Conservation (phyloP, 2,113 vertebrate species). For the Acanthochromis polyacanthus region DNA sequence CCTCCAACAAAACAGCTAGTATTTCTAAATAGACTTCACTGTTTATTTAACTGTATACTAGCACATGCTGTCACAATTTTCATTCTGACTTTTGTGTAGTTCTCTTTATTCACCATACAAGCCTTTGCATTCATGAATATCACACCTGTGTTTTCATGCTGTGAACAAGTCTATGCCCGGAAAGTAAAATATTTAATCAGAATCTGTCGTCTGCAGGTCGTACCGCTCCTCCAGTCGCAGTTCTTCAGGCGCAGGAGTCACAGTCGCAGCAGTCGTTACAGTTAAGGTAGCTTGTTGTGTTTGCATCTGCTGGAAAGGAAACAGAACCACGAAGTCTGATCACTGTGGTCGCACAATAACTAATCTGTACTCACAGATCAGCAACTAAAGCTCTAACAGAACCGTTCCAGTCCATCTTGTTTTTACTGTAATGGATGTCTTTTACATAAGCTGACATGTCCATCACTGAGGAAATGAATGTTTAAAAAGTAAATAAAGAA, state of each 20-base stretch:
- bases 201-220: constrained; percentile 80
- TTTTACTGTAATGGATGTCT: not conserved
- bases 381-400: constrained; percentile 16
- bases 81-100: no score
- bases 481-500: constrained; percentile 27
- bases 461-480: constrained; percentile 7
- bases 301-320: not conserved
- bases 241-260: constrained; percentile 89
- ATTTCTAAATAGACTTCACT: no score
- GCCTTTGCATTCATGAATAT: no score
- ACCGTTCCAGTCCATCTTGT: not conserved
- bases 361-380: not conserved
- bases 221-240: constrained; percentile 93
- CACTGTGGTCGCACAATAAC: not conserved
- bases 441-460: not conserved
- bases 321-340: constrained; percentile 46
- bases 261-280: constrained; percentile 94
- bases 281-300: constrained; percentile 77
- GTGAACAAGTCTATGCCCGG: no score
- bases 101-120: no score
- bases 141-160: no score
- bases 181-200: not conserved
- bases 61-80: no score
- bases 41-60: no score
- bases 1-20: no score